Evolutionary conservation across 2,888 invertebrate genomes (phyloP), one percentile per base, ranked within the genome.

Genomic region (Vesta saturnalis): DNA sequence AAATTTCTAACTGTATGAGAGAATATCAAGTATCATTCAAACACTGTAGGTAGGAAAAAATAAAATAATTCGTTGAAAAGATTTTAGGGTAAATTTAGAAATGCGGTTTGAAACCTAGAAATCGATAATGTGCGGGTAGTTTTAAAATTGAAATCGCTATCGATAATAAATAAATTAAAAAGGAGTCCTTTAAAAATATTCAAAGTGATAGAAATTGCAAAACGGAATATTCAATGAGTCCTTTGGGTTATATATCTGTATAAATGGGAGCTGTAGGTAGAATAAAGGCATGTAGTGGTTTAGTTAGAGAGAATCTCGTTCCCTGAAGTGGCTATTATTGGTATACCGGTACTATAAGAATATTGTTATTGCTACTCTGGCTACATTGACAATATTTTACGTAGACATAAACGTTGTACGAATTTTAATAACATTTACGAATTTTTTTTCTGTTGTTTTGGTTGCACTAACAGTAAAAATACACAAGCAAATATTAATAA

Each of bases 211-310:
- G 60, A 47, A 67, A 67, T 64, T 64, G 68, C 67, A 64, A 71
- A 71, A 65, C 65, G 68, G 69, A 71, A 71, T 71, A 65, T 61
- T 67, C 62, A 71, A 71, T 65, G 71, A 68, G 59, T 68, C 67
- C 65, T 69, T 23, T 14, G 71, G 68, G 71, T 60, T 69, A 61
- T 68, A 69, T 68, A 68, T 64, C 67, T 62, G 56, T 65, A 49
- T 49, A 67, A 71, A 71, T 71, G 71, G 64, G 68, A 49, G 49
- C 71, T 61, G 61, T 68, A 69, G 71, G 68, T 69, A 54, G 60
- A 68, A 71, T 65, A 61, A 65, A 67, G 71, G 64, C 68, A 63
- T 68, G 71, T 67, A 71, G 68, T 71, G 65, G 71, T 71, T 71
- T 71, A 71, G 71, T 71, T 68, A 69, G 60, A 61, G 62, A 61